phyloP scores from a whole-genome alignment of 2,888 invertebrate species.

The Netelia melanura region DNA sequence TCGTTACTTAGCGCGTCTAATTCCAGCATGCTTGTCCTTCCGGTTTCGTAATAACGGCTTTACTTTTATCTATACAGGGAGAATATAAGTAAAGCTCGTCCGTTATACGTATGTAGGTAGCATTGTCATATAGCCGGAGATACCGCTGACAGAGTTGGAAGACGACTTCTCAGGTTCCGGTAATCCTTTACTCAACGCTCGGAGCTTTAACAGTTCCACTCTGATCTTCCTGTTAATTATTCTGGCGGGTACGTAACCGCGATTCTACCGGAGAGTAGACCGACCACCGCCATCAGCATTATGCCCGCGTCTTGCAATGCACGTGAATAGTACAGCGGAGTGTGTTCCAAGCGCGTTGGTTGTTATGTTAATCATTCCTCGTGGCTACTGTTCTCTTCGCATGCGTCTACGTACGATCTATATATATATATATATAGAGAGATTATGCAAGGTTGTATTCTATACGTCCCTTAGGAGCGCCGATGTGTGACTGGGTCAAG shows the following conservation, averaged over 20 bases:
- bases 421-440: background rate
- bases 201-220: slow-evolving; percentile 66
- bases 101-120: background rate
- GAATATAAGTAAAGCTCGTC: too few relatives aligned
- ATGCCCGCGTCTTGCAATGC: slow-evolving; percentile 30
- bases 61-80: background rate
- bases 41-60: background rate
- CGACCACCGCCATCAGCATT: slow-evolving; percentile 66
- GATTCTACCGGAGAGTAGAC: slow-evolving; percentile 49
- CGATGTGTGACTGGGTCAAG: slow-evolving; percentile 57
- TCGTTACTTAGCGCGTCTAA: background rate
- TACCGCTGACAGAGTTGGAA: slow-evolving; percentile 31
- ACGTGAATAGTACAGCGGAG: slow-evolving; percentile 1
- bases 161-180: slow-evolving; percentile 63
- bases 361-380: slow-evolving; percentile 68
- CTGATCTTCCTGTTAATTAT: slow-evolving; percentile 66
- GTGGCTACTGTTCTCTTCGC: slow-evolving; percentile 41
- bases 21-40: background rate
- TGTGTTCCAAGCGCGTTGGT: slow-evolving; percentile 50
- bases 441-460: background rate
- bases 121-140: background rate
- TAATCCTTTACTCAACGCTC: slow-evolving; percentile 66
- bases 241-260: slow-evolving; percentile 62
- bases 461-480: background rate
- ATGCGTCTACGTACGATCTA: background rate